Evolutionary conservation across 1,140 invertebrate species (phyloP).

Genomic region (Drosophila cardini): DNA sequence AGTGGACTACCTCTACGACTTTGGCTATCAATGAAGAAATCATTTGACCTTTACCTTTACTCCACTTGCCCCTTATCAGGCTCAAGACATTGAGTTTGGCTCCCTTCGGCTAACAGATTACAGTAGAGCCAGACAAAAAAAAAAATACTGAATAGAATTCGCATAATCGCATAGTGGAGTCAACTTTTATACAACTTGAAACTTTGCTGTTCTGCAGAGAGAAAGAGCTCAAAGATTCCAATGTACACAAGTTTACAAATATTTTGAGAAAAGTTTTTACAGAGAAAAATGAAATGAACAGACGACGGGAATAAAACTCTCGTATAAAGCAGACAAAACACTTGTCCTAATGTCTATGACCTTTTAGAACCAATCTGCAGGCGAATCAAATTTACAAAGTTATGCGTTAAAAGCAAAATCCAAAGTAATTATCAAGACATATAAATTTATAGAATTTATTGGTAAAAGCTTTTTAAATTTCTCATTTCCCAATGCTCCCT

Average conservation of each 20-base stretch:
- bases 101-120: not conserved
- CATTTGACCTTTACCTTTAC: constrained; percentile 50
- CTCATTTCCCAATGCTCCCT: not conserved
- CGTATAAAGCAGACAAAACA: not conserved
- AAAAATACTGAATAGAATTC: constrained; percentile 39
- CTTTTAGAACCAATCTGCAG: constrained; percentile 1
- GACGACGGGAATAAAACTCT: not conserved
- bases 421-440: constrained; percentile 1
- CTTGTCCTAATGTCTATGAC: constrained; percentile 33
- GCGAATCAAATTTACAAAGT: constrained; percentile 6
- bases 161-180: constrained; percentile 41
- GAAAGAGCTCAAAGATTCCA: constrained; percentile 47
- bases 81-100: constrained; percentile 51
- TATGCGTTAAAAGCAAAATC: constrained; percentile 11
- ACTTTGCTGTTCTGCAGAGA: constrained; percentile 10
- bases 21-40: constrained; percentile 50
- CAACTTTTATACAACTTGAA: constrained; percentile 61
- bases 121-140: constrained; percentile 5
- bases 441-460: constrained; percentile 3
- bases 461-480: not conserved
- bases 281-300: constrained; percentile 14
- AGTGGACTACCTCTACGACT: constrained; percentile 35
- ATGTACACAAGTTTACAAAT: constrained; percentile 60
- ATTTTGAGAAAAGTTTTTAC: constrained; percentile 47
- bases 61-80: constrained; percentile 37